These are phyloP conservation scores for Pheosia gnoma DNA, from an alignment of 2,888 invertebrate genomes.

Conservation along the genomic window DNA sequence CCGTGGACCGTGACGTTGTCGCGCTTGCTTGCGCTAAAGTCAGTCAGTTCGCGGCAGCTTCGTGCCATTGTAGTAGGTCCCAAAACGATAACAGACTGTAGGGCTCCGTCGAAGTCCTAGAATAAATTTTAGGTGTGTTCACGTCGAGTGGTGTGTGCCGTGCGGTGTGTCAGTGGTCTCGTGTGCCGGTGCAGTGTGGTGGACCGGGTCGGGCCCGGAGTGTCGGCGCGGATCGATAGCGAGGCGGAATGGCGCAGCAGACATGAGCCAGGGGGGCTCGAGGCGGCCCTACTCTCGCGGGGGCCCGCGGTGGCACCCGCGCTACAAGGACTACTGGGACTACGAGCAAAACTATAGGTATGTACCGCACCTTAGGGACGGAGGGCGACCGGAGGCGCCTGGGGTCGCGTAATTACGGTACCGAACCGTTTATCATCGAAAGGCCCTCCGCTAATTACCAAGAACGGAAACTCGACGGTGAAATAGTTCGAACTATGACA, in stretches of 20 bases:
- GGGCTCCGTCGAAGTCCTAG: slow-evolving; percentile 53
- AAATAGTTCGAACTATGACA: background rate
- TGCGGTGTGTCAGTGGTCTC: slow-evolving; percentile 54
- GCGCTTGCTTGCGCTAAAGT: slow-evolving; percentile 54
- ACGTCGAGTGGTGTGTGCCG: slow-evolving; percentile 55
- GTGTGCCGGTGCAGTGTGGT: slow-evolving; percentile 34
- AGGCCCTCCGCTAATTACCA: background rate
- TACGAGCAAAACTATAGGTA: slow-evolving; percentile 80
- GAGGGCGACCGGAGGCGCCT: background rate
- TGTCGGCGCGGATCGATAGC: slow-evolving; percentile 70
- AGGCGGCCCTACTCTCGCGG: slow-evolving; percentile 77
- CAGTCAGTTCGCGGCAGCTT: slow-evolving; percentile 65
- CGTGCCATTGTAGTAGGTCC: slow-evolving; percentile 61
- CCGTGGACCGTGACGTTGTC: slow-evolving; percentile 51
- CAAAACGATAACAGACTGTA: slow-evolving; percentile 54
- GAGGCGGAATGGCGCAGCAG: slow-evolving; percentile 65
- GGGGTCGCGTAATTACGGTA: background rate
- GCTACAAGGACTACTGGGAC: slow-evolving; percentile 82
- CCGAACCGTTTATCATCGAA: background rate
- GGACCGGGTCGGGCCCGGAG: slow-evolving; percentile 45
- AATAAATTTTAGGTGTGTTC: slow-evolving; percentile 37
- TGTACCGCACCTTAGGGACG: background rate
- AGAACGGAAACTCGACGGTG: background rate
- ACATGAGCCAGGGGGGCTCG: slow-evolving; percentile 79
- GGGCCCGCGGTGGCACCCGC: slow-evolving; percentile 79